Percentiles rank a stretch among this genome's conserved stretches.
Conservation (phyloP, 2,113 vertebrate species). For the Heterocephalus glaber region DNA sequence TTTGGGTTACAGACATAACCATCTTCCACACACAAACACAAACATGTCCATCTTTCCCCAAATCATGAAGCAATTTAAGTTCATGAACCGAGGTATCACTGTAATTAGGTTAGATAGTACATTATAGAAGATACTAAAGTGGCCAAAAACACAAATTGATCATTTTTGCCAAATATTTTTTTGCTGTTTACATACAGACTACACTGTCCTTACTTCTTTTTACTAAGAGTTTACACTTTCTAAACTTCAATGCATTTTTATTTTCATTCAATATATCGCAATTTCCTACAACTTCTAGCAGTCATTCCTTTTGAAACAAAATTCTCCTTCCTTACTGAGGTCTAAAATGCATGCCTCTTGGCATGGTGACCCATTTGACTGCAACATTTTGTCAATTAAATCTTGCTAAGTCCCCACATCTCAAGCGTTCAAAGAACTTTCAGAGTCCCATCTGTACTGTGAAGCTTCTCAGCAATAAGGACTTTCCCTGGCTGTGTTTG, state of each 20-base stretch:
- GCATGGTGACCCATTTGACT: not conserved
- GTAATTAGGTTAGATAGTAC: not conserved
- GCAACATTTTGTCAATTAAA: constrained; percentile 66
- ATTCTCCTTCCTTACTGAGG: not conserved
- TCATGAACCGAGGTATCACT: not conserved
- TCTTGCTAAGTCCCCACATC: constrained; percentile 18
- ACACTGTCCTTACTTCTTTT: not conserved
- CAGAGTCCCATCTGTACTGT: constrained; percentile 60
- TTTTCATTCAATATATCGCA: not conserved
- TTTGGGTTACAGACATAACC: not conserved
- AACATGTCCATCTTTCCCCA: not conserved
- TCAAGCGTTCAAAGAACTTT: constrained; percentile 53
- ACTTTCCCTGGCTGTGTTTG: not conserved
- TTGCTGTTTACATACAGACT: not conserved
- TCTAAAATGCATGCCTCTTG: not conserved
- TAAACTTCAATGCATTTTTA: not conserved
- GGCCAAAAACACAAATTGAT: not conserved
- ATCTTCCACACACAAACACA: not conserved
- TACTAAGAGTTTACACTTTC: not conserved
- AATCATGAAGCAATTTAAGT: not conserved
- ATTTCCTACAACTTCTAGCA: not conserved
- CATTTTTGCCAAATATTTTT: not conserved
- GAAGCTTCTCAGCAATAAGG: constrained; percentile 30
- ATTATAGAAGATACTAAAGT: not conserved
- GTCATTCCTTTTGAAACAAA: not conserved